Evolutionary conservation across 2,113 vertebrate genomes (phyloP), one percentile per base, ranked within the genome.

Genomic region (Leucoraja erinaceus): DNA sequence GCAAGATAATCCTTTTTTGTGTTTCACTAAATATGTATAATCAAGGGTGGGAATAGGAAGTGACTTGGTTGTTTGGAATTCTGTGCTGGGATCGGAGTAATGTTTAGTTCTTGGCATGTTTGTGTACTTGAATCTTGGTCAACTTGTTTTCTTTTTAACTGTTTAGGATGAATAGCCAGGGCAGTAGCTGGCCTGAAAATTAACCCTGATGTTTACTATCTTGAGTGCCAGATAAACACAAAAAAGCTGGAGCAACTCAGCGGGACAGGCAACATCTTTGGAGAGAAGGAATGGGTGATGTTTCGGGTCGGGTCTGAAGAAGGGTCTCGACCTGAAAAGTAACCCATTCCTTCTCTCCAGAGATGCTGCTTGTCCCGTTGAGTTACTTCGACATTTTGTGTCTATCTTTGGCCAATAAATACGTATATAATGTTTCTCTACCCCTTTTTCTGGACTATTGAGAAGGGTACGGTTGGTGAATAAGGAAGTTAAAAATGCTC

Each of bases 11-110:
- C 86, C 86, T 59, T 84, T 47, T 28, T 9, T 61, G 28, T 68
- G 86, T 68, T 90, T 59, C 47, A 59, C 12, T 63, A 66, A 90
- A n/a, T 68, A 90, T 90, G 86, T 90, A 68, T 90, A 90, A 72
- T 38, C 86, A 90, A 18, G 86, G 86, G 86, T 68, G 86, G 31
- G 61, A 90, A 90, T 68, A 90, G 86, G 86, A 90, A 90, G n/a
- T 90, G 86, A 90, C 68, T 90, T 66, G 86, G 61, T 90, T 33
- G 86, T 90, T 90, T 90, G 86, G 86, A 90, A 90, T 90, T 90
- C 86, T 90, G n/a, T 63, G 86, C 61, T 16, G 63, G 61, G 86
- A 90, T 33, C 86, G 33, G 61, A 90, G 63, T 90, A 90, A 90
- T 90, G 56, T 18, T 90, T 90, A 18, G 86, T 11, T 90, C 86